A percentile compares a stretch with the other conserved stretches of the same genome.
Evolutionary conservation across 2,888 invertebrate species (phyloP).

Genomic region (Ormyrus pomaceus): DNA sequence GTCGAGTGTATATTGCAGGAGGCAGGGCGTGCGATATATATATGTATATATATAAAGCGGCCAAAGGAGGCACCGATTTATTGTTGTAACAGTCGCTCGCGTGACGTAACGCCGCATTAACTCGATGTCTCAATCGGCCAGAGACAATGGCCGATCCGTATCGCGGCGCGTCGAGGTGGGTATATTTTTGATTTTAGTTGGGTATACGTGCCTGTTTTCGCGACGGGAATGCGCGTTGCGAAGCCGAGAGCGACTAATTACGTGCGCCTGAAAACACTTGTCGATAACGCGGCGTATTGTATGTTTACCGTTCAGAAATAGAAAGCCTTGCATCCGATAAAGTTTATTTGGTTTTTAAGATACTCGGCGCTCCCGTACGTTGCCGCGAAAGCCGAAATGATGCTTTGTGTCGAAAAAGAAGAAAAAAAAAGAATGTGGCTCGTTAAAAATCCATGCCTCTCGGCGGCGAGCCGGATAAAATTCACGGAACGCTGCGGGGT

Average conservation of each 20-base stretch:
- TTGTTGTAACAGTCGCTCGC: slow-evolving; percentile 66
- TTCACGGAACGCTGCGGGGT: too few relatives aligned
- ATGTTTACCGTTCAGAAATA: slow-evolving; percentile 13
- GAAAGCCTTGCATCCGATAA: slow-evolving; percentile 17
- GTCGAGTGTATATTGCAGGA: slow-evolving; percentile 5
- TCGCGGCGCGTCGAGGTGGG: too few relatives aligned
- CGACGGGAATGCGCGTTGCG: too few relatives aligned
- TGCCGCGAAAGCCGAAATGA: not conserved
- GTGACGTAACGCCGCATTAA: slow-evolving; percentile 69
- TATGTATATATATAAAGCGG: not conserved
- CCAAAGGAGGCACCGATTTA: slow-evolving; percentile 67
- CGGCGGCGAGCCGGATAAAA: too few relatives aligned
- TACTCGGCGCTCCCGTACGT: not conserved
- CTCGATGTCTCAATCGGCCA: slow-evolving; percentile 66
- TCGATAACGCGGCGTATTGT: slow-evolving; percentile 27
- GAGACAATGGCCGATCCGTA: slow-evolving; percentile 59
- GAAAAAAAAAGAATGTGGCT: not conserved
- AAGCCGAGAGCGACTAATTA: too few relatives aligned
- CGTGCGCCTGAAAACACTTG: slow-evolving; percentile 30
- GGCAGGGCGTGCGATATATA: slow-evolving; percentile 35
- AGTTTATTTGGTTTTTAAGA: too few relatives aligned
- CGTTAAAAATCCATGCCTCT: too few relatives aligned
- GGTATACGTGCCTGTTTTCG: too few relatives aligned
- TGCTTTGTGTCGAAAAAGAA: not conserved
- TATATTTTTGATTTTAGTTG: too few relatives aligned